Conservation (phyloP, 2,113 vertebrate genomes). For the Peucedramus taeniatus region DNA sequence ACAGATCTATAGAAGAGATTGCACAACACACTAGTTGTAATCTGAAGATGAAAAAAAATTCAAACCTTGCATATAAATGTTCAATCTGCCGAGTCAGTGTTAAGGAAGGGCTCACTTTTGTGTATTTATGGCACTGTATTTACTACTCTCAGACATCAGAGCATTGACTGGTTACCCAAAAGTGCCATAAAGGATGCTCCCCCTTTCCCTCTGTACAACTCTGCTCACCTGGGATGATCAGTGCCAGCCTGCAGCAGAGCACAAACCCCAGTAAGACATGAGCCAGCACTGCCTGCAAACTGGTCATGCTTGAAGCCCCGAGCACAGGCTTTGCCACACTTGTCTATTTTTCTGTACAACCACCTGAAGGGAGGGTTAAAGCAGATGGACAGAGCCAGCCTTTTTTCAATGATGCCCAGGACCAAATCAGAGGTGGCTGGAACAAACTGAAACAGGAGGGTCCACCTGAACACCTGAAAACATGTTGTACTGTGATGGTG, state of each 20-base stretch:
- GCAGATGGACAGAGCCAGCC: background rate
- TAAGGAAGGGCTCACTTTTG: background rate
- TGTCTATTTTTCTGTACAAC: background rate
- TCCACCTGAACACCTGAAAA: background rate
- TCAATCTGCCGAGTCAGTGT: background rate
- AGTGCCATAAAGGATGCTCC: background rate
- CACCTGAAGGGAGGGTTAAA: background rate
- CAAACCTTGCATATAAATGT: background rate
- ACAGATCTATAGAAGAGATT: background rate
- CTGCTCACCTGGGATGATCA: fast-evolving
- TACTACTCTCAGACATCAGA: background rate
- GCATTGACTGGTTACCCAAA: background rate
- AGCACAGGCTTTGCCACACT: background rate
- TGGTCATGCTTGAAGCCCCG: background rate
- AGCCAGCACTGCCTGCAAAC: background rate
- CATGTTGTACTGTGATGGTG: background rate
- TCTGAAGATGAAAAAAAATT: background rate
- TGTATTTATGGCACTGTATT: background rate
- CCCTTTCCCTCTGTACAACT: background rate
- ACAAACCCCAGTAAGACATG: background rate
- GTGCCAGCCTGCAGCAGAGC: background rate
- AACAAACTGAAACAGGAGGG: background rate
- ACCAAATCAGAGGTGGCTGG: fast-evolving
- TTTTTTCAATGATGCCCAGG: background rate
- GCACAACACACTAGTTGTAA: background rate